Evolutionary conservation across 2,888 invertebrate genomes (phyloP).

Genomic region (Yponomeuta sedellus): DNA sequence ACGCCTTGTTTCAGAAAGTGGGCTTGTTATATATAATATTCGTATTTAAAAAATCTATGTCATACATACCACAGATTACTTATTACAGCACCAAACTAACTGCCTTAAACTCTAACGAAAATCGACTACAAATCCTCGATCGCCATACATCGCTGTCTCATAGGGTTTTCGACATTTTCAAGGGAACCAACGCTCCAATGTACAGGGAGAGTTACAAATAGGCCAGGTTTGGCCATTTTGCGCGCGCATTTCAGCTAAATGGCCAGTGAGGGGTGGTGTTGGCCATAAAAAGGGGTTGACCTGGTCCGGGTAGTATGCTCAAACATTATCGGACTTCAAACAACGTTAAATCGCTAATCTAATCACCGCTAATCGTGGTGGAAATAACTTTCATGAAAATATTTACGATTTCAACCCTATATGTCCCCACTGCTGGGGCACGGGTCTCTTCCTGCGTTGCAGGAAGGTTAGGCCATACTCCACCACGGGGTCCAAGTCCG

Average conservation of each 20-base stretch:
- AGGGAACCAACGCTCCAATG: not conserved
- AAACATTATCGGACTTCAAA: not conserved
- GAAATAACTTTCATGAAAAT: too few relatives aligned
- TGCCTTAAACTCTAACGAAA: not conserved
- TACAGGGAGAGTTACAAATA: not conserved
- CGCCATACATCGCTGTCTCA: not conserved
- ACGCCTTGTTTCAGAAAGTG: too few relatives aligned
- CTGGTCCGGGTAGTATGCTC: not conserved
- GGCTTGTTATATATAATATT: too few relatives aligned
- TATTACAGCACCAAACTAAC: not conserved
- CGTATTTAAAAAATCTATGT: too few relatives aligned
- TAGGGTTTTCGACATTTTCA: not conserved
- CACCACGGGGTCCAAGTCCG: too few relatives aligned
- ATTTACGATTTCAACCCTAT: too few relatives aligned
- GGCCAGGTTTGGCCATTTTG: not conserved
- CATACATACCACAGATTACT: too few relatives aligned
- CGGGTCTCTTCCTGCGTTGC: too few relatives aligned
- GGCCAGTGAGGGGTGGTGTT: constrained; percentile 12
- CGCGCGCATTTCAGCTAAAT: constrained; percentile 14
- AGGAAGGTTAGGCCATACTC: too few relatives aligned
- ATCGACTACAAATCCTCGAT: not conserved
- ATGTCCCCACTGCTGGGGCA: too few relatives aligned
- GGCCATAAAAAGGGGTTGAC: constrained; percentile 10
- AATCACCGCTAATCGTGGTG: too few relatives aligned
- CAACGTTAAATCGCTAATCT: not conserved